phyloP scores from a whole-genome alignment of 30 jellyfish, hydroid and myxozoan genomes.

The Turritopsis rubra region DNA sequence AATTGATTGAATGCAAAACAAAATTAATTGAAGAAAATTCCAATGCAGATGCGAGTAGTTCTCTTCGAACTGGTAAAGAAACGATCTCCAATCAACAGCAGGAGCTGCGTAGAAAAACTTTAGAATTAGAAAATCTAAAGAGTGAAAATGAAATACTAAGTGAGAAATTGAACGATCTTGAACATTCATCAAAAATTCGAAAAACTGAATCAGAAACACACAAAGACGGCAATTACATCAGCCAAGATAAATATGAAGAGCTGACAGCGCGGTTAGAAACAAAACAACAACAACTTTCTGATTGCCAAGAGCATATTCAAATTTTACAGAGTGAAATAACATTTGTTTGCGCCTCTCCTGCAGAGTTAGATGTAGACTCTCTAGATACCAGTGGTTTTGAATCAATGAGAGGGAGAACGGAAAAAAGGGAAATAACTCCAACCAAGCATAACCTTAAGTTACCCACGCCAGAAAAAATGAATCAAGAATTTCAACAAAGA shows the following conservation, averaged over 20 bases:
- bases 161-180: background rate
- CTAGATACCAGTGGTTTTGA: background rate
- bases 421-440: slow-evolving; percentile 10
- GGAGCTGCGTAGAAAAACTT: no score
- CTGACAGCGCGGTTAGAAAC: background rate
- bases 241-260: slow-evolving; percentile 18
- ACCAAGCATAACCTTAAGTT: background rate
- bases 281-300: background rate
- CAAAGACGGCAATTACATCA: slow-evolving; percentile 1
- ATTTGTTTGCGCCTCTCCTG: background rate
- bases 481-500: background rate
- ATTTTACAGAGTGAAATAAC: slow-evolving; percentile 3
- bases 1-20: background rate
- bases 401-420: background rate
- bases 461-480: slow-evolving; percentile 13
- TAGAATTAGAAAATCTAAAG: background rate
- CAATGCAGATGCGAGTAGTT: background rate
- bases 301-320: slow-evolving; percentile 11
- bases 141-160: background rate
- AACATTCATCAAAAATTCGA: background rate
- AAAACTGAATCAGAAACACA: background rate
- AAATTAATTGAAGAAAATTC: background rate
- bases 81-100: background rate
- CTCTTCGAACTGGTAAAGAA: background rate
- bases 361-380: background rate